Conservation (phyloP, 2,888 invertebrate species). For the Biston betularia region DNA sequence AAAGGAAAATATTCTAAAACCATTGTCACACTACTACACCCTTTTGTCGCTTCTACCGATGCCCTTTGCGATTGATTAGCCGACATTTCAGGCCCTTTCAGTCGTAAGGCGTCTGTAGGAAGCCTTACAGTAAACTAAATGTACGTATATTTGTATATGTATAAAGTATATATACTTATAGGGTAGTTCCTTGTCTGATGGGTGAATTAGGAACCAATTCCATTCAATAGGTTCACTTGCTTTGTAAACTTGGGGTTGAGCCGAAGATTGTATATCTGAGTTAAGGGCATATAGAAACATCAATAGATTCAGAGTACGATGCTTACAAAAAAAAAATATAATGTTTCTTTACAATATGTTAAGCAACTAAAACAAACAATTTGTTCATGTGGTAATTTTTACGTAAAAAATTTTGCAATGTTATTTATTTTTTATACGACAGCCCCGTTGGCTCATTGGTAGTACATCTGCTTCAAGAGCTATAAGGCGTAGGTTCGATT, state of each 20-base stretch:
- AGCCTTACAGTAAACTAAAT: constrained; percentile 56
- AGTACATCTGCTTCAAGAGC: no score
- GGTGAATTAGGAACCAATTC: constrained; percentile 28
- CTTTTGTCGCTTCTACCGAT: constrained; percentile 71
- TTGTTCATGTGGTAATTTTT: no score
- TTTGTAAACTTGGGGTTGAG: constrained; percentile 4
- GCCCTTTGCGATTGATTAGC: constrained; percentile 83
- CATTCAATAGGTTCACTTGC: constrained; percentile 35
- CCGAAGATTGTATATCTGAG: neutral
- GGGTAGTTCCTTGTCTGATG: constrained; percentile 42
- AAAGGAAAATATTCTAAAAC: neutral
- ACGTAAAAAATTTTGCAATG: no score
- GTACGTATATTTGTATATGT: constrained; percentile 11
- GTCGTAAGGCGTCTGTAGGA: constrained; percentile 74
- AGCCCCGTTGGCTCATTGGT: no score
- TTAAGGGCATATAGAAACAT: neutral
- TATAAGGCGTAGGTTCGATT: no score
- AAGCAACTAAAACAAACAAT: no score
- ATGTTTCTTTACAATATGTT: no score
- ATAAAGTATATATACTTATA: constrained; percentile 16
- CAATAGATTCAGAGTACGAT: no score
- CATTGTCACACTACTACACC: constrained; percentile 49
- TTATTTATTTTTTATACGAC: no score
- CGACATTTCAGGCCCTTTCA: constrained; percentile 79
- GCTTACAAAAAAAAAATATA: no score